These are phyloP conservation scores for Rhogogaster chlorosoma DNA, from an alignment of 2,888 invertebrate genomes.

Conservation along the genomic window DNA sequence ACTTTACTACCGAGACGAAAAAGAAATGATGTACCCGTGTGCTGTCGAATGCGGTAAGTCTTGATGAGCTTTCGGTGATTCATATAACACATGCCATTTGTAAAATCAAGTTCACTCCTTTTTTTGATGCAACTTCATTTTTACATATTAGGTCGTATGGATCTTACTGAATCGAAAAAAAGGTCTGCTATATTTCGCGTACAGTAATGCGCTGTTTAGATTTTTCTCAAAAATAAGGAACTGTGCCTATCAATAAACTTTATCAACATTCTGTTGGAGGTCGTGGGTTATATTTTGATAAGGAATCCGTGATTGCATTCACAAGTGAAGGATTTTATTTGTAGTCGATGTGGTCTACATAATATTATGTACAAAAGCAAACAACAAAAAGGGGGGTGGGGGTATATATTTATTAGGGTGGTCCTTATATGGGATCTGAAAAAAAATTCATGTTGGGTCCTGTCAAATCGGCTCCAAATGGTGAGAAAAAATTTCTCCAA, in stretches of 20 bases:
- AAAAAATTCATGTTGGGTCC: too few relatives aligned
- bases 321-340: too few relatives aligned
- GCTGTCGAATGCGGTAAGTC: constrained; percentile 51
- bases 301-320: too few relatives aligned
- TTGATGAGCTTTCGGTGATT: background rate
- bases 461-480: too few relatives aligned
- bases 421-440: too few relatives aligned
- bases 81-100: background rate
- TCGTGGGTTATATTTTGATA: too few relatives aligned
- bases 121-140: background rate
- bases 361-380: too few relatives aligned
- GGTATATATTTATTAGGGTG: too few relatives aligned
- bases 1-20: constrained; percentile 39
- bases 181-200: background rate
- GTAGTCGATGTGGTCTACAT: too few relatives aligned
- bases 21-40: constrained; percentile 50
- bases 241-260: background rate
- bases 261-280: too few relatives aligned
- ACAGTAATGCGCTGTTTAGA: background rate
- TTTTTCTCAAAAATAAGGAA: background rate
- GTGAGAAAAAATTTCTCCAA: too few relatives aligned
- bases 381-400: too few relatives aligned
- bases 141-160: background rate
- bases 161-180: background rate
- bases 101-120: background rate